Percentiles rank a stretch among this genome's conserved stretches.
Evolutionary conservation across 1,140 invertebrate genomes (phyloP).

Genomic region (Cryptotermes secundus): DNA sequence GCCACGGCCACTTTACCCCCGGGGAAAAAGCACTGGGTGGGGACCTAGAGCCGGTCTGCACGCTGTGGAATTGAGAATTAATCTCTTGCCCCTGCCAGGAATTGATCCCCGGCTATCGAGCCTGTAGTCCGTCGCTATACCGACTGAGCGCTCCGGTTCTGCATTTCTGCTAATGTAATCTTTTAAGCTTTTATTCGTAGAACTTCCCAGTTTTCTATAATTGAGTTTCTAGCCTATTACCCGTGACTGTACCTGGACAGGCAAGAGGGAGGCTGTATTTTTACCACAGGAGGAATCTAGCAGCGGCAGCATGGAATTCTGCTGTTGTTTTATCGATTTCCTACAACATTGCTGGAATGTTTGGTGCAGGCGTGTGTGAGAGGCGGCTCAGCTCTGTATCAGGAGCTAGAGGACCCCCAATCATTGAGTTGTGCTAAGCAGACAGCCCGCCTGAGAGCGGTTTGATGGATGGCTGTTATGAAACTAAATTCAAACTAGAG

Average conservation of each 20-base stretch:
- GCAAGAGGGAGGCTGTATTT: background rate
- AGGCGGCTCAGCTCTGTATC: background rate
- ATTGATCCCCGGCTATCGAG: no score
- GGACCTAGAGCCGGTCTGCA: no score
- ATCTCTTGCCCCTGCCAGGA: no score
- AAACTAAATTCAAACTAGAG: background rate
- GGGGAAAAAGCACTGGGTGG: no score
- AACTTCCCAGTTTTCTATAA: background rate
- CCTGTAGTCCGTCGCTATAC: no score
- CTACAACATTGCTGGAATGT: background rate
- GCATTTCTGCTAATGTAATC: no score
- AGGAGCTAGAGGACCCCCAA: background rate
- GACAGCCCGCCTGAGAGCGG: no score
- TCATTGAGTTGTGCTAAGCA: background rate
- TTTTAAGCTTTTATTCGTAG: no score
- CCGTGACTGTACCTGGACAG: background rate
- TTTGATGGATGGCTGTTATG: background rate
- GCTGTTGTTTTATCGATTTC: conserved; percentile 15
- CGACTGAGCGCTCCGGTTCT: no score
- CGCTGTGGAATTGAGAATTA: no score
- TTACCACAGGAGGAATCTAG: background rate
- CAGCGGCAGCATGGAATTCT: background rate
- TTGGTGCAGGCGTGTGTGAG: background rate
- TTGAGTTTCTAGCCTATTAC: background rate
- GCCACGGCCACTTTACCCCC: no score